These are phyloP conservation scores for Noctua janthina DNA, from an alignment of 2,888 invertebrate species.

Conservation along the genomic window DNA sequence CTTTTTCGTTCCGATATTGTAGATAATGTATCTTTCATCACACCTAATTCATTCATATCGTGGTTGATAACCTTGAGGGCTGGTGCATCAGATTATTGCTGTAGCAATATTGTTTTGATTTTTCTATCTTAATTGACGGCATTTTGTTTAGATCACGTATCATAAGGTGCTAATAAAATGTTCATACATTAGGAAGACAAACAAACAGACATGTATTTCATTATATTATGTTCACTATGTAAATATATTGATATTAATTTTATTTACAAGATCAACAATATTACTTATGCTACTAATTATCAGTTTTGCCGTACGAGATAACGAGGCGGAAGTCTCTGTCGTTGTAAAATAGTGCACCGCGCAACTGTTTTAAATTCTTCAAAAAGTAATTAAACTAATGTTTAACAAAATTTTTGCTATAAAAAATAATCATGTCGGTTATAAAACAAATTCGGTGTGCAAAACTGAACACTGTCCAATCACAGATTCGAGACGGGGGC, in stretches of 20 bases:
- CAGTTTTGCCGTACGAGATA: conserved; percentile 49
- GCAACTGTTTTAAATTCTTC: conserved; percentile 8
- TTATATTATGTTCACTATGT: conserved; percentile 45
- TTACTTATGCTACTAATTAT: conserved; percentile 49
- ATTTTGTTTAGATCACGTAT: conserved; percentile 42
- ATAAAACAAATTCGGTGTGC: conserved; percentile 52
- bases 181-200: conserved; percentile 33
- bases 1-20: conserved; percentile 61
- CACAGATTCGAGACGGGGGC: conserved; percentile 40
- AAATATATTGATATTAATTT: conserved; percentile 50
- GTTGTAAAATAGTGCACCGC: conserved; percentile 39
- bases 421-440: conserved; percentile 31
- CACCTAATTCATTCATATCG: conserved; percentile 75
- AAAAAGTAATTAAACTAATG: conserved; percentile 13
- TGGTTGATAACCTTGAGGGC: conserved; percentile 76
- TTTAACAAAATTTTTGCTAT: not conserved
- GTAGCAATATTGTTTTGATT: conserved; percentile 65
- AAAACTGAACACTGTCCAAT: conserved; percentile 49
- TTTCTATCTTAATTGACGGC: conserved; percentile 43
- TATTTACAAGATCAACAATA: conserved; percentile 56
- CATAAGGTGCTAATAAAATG: conserved; percentile 40
- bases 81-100: conserved; percentile 66
- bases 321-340: conserved; percentile 45
- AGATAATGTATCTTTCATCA: conserved; percentile 72
- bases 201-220: conserved; percentile 28